Base-by-base conservation (phyloP, 2,797 vertebrate genomes). In the Clamator glandarius region DNA sequence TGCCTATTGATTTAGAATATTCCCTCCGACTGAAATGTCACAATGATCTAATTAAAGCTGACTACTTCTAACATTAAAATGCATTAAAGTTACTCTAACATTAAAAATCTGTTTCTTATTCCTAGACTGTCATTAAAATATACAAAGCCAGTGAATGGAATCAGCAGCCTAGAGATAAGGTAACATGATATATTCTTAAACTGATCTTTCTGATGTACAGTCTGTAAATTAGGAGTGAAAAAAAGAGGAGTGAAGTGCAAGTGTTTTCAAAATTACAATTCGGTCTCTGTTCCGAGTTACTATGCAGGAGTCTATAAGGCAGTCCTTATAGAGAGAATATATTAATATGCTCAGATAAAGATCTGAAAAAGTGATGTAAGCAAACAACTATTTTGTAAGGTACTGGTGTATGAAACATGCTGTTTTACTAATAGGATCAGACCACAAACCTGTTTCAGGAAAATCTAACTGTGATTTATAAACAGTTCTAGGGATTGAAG, bases 91-190 rank as follows among this genome's bases (percentile, higher is more conserved):
- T 44, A 44, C 70, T 85, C 55, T 94, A 93, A 95, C 80, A 89
- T 93, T 95, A 95, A 95, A 93, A 93, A 87, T 94, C 76, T 91
- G 35, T 87, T 90, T 81, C 87, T 94, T 90, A 57, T 87, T 75
- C 78, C 92, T 90, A 98, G 97, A 29, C 89, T 98, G 81, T 98
- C 97, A 68, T 95, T 98, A 93, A 92, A 95, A 76, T 98, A 98
- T 44, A 77, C 91, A 78, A 77, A 90, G 2, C 90, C 92, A 39
- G 91, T 74, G 77, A 80, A 63, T 73, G 83, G 74, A 81, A 92
- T 98, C 86, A 88, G 57, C 72, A 97, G 57, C 77, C 91, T 98
- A 76, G 96, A 97, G 95, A 96, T 97, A 95, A 97, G 97, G 97
- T 97, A 97, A 84, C 20, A 52, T 33, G 33, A 82, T 92, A 95